Evolutionary conservation across 2,797 vertebrate species (phyloP), one percentile per base, ranked within the genome.

Genomic region (Amphiprion clarkii): DNA sequence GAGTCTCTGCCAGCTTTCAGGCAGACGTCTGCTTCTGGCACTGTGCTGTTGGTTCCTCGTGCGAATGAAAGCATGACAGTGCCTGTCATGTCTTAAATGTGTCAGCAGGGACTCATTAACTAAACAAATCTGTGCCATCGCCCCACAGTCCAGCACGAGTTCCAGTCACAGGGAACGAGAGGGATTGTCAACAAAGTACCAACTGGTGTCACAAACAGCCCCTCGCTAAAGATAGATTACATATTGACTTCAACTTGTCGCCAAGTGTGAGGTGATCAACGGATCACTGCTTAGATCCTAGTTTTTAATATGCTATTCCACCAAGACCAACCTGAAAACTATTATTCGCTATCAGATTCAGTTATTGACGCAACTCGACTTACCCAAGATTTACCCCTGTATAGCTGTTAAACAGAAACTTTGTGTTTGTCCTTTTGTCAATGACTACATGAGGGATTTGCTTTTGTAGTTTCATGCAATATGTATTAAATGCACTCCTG

Each of bases 91-190:
- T 88, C 85, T 87, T 90, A 87, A 92, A 90, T 74, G 87, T 91
- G 89, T 93, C 92, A 91, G 84, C 52, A 3, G 92, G 90, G 93
- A 93, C 91, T 93, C 90, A 93, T 94, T 94, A 94, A 88, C 76
- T 65, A 88, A 92, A 92, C 90, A 92, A 92, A 90, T 87, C 85
- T 89, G 84, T 87, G 85, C 87, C 85, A 81, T 84, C 63, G 60
- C 65, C 86, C 81, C 17, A 6, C 72, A 80, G 86, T 83, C 79
- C 86, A 82, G 74, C 71, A 80, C 66, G 77, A 83, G 62, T 71
- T 85, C 68, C 77, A 89, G 80, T 69, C 71, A 78, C 74, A 70
- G 76, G 48, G 73, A 88, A 73, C 6, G 17, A 81, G 74, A 80
- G 52, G 64, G 79, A 83, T 61, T 71, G 74, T 80, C 85, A 88